These are phyloP conservation scores for Prosapia bicincta DNA, from an alignment of 2,888 invertebrate genomes.

Conservation along the genomic window DNA sequence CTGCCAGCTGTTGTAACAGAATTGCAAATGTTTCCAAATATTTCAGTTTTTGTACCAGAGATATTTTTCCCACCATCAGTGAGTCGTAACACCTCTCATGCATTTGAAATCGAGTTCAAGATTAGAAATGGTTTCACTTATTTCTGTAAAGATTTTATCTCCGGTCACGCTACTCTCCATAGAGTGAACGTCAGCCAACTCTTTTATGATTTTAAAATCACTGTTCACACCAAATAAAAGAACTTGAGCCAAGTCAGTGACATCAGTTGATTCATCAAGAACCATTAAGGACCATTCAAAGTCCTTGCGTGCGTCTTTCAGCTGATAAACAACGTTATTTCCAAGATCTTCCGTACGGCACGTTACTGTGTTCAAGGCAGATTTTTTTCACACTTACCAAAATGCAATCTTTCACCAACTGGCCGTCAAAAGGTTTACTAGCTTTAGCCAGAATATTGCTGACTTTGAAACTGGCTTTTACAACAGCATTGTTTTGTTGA, in stretches of 20 bases:
- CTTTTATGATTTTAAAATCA: not conserved
- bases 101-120: conserved; percentile 1
- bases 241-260: too few species aligned
- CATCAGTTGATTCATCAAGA: not conserved
- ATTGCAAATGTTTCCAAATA: not conserved
- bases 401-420: too few species aligned
- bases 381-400: too few species aligned
- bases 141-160: conserved; percentile 5
- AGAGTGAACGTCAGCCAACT: conserved; percentile 13
- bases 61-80: conserved; percentile 16
- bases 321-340: too few species aligned
- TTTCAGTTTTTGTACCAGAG: conserved; percentile 2
- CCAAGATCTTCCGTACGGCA: too few species aligned
- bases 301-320: too few species aligned
- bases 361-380: too few species aligned
- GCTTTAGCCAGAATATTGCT: too few species aligned
- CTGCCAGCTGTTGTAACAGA: conserved; percentile 1
- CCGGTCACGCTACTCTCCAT: conserved; percentile 7
- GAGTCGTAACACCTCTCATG: not conserved
- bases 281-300: too few species aligned
- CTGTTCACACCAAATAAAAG: not conserved
- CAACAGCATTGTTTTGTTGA: too few species aligned
- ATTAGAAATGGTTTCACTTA: not conserved
- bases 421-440: too few species aligned
- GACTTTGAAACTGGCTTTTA: too few species aligned